Evolutionary conservation across 2,888 invertebrate genomes (phyloP).

Genomic region (Tenthredo distinguenda): DNA sequence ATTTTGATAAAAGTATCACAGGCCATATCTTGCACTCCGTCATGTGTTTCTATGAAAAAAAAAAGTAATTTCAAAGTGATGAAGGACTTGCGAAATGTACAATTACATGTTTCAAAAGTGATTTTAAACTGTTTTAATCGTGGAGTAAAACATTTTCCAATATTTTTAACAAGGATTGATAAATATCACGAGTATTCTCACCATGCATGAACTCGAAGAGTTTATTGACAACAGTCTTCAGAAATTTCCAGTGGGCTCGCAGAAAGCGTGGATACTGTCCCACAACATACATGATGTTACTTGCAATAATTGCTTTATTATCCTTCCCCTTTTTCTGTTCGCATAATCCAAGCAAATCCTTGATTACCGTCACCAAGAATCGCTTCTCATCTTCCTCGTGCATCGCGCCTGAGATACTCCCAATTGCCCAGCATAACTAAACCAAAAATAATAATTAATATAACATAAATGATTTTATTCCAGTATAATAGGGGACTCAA

Average conservation of each 20-base stretch:
- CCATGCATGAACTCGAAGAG: conserved; percentile 99
- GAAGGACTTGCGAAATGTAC: conserved; percentile 2
- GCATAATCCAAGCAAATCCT: conserved; percentile 97
- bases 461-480: not conserved
- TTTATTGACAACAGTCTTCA: conserved; percentile 99
- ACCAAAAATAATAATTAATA: conserved; percentile 59
- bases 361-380: conserved; percentile 99
- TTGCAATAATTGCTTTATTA: conserved; percentile 99
- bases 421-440: conserved; percentile 98
- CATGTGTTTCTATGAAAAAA: conserved; percentile 91
- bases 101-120: not conserved
- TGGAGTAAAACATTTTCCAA: conserved; percentile 68
- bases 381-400: conserved; percentile 99
- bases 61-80: conserved; percentile 41
- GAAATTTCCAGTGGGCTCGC: conserved; percentile 99
- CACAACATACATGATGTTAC: conserved; percentile 99
- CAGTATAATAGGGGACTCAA: not conserved
- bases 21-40: conserved; percentile 99
- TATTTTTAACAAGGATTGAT: not conserved
- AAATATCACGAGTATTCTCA: conserved; percentile 63
- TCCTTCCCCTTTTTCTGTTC: conserved; percentile 99
- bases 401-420: conserved; percentile 99
- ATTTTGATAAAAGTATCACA: conserved; percentile 99
- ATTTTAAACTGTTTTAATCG: conserved; percentile 85
- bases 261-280: conserved; percentile 99